Conservation (phyloP, 2,888 invertebrate species). For the Ceraclea dissimilis region DNA sequence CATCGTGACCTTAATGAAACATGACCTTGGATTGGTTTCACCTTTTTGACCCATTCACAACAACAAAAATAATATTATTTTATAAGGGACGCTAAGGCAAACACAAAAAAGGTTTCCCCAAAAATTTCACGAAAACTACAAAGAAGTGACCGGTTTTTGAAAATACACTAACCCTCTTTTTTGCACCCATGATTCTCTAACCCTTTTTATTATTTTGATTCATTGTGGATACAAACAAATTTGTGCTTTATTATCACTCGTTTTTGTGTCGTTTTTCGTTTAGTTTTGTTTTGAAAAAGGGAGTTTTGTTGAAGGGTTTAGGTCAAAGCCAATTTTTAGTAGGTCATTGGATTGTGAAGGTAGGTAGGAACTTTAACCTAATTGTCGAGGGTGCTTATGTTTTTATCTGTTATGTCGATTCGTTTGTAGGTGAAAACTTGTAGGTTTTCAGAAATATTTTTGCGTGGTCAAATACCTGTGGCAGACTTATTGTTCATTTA, state of each 20-base stretch:
- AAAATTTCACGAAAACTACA: neutral
- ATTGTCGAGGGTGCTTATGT: no score
- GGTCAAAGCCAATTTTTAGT: neutral
- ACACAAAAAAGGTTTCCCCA: neutral
- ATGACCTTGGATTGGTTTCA: constrained; percentile 8
- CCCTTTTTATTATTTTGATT: neutral
- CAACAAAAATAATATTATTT: neutral
- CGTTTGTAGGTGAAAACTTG: no score
- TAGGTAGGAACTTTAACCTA: no score
- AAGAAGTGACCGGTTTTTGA: neutral
- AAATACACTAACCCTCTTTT: neutral
- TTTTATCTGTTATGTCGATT: no score
- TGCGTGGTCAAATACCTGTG: no score
- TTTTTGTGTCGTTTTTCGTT: no score
- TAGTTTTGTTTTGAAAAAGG: no score
- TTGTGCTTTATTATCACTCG: no score
- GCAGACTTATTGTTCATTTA: no score
- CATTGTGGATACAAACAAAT: no score
- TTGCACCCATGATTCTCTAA: neutral
- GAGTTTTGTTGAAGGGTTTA: neutral
- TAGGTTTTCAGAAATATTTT: no score
- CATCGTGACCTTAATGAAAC: constrained; percentile 9
- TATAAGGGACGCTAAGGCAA: neutral
- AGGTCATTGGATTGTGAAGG: neutral
- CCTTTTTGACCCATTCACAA: neutral